Conservation (phyloP, 1,140 invertebrate species). For the Drosophila ambigua region DNA sequence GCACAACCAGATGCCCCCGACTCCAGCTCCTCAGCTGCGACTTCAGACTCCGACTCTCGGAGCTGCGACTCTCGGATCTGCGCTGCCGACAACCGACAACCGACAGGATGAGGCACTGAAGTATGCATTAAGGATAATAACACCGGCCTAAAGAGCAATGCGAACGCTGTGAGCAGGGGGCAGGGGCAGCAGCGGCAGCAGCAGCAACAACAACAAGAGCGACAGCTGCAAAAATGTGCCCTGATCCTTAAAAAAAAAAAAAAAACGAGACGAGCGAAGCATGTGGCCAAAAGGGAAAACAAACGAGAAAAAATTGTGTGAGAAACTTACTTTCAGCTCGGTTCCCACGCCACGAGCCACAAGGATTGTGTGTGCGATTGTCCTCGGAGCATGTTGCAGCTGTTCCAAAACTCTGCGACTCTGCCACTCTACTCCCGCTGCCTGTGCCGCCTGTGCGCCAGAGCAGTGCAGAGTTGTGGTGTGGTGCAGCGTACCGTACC, state of each 20-base stretch:
- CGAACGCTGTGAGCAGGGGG: constrained; percentile 13
- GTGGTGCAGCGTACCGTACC: neutral
- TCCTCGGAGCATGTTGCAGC: constrained; percentile 73
- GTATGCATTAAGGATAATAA: constrained; percentile 83
- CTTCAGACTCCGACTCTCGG: constrained; percentile 14
- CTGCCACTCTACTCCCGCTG: constrained; percentile 1
- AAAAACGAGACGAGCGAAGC: constrained; percentile 60
- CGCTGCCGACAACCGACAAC: neutral
- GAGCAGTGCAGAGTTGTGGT: constrained; percentile 35
- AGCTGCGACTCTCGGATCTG: constrained; percentile 8
- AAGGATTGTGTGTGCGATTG: constrained; percentile 71
- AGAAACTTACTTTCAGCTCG: constrained; percentile 83
- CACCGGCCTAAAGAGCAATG: constrained; percentile 78
- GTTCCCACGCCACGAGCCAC: constrained; percentile 84
- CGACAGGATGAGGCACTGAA: constrained; percentile 77
- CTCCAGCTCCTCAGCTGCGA: constrained; percentile 1
- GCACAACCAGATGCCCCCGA: constrained; percentile 55
- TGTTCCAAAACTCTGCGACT: constrained; percentile 48
- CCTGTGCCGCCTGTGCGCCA: neutral
- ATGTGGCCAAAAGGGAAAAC: constrained; percentile 82
- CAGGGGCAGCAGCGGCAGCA: too few species aligned
- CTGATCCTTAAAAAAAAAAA: constrained; percentile 76
- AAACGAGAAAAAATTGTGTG: constrained; percentile 83
- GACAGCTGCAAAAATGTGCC: constrained; percentile 83
- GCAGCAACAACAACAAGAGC: constrained; percentile 27